Conservation (phyloP, 2,888 invertebrate species). For the Morinoia aosen region DNA sequence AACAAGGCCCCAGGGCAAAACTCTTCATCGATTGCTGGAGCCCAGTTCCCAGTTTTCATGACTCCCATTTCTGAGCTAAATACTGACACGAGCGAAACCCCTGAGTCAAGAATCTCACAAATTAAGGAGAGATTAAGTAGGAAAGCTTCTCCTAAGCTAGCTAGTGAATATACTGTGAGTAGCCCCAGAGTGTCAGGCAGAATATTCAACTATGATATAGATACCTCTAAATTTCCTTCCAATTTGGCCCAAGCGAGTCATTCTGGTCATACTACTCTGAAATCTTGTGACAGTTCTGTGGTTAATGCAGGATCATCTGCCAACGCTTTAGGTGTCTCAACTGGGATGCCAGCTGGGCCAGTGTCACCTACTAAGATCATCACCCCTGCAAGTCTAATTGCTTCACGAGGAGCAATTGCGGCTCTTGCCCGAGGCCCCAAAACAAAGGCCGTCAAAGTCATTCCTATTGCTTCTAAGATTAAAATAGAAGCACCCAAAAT, state of each 20-base stretch:
- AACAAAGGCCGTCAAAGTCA: conserved; percentile 34
- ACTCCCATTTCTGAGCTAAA: neutral
- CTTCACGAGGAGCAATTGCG: conserved; percentile 41
- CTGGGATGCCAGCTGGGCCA: neutral
- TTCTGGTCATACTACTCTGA: neutral
- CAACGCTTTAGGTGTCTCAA: neutral
- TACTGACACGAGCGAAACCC: neutral
- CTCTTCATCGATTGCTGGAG: neutral
- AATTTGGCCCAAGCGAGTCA: neutral
- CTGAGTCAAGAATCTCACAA: conserved; percentile 40
- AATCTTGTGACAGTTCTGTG: neutral
- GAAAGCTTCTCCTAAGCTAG: neutral
- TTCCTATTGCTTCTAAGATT: neutral
- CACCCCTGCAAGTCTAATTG: neutral
- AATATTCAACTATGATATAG: neutral
- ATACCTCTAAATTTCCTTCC: neutral
- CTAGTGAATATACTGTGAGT: neutral
- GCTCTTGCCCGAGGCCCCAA: conserved; percentile 16
- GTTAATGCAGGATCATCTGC: neutral
- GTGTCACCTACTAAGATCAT: conserved; percentile 26
- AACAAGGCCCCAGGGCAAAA: neutral
- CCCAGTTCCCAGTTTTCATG: neutral
- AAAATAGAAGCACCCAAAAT: conserved; percentile 29
- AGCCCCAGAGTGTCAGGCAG: neutral
- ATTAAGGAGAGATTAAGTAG: conserved; percentile 30